phyloP scores from a whole-genome alignment of 2,888 invertebrate species.

The Ceratothoa steindachneri region DNA sequence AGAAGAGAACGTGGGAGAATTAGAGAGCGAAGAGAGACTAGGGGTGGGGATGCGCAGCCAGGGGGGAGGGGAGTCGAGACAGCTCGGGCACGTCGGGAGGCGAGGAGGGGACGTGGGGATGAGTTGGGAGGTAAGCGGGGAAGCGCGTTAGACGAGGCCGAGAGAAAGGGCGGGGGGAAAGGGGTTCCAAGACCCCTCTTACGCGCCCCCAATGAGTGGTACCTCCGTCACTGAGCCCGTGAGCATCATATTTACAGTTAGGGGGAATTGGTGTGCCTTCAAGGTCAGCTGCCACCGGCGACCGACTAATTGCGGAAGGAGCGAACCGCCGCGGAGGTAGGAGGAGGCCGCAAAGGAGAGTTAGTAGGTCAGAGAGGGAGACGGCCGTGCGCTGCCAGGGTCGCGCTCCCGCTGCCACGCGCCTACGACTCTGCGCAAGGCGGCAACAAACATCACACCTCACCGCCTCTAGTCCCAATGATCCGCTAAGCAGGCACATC shows the following conservation, averaged over 20 bases:
- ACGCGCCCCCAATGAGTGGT: neutral
- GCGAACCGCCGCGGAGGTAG: neutral
- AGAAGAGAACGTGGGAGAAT: neutral
- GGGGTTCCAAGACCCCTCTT: neutral
- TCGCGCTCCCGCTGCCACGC: too few species aligned
- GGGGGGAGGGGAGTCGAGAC: neutral
- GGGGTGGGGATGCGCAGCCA: neutral
- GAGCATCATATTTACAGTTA: conserved; percentile 1
- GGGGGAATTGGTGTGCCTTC: neutral
- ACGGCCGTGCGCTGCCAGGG: neutral
- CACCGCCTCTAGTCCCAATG: too few species aligned
- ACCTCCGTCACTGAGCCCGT: too few species aligned
- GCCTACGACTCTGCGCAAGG: too few species aligned
- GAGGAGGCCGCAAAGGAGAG: conserved; percentile 4
- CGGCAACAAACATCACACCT: too few species aligned
- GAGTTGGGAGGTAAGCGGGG: neutral
- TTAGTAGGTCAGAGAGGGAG: conserved; percentile 2
- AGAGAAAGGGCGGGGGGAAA: neutral
- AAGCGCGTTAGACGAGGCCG: neutral
- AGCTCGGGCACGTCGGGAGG: too few species aligned
- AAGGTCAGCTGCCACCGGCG: neutral
- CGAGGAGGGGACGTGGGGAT: neutral
- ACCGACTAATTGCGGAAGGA: neutral
- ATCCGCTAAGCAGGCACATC: too few species aligned
- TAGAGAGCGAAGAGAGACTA: neutral